Evolutionary conservation across 1,140 invertebrate species (phyloP).

Genomic region (Laupala kohalensis): DNA sequence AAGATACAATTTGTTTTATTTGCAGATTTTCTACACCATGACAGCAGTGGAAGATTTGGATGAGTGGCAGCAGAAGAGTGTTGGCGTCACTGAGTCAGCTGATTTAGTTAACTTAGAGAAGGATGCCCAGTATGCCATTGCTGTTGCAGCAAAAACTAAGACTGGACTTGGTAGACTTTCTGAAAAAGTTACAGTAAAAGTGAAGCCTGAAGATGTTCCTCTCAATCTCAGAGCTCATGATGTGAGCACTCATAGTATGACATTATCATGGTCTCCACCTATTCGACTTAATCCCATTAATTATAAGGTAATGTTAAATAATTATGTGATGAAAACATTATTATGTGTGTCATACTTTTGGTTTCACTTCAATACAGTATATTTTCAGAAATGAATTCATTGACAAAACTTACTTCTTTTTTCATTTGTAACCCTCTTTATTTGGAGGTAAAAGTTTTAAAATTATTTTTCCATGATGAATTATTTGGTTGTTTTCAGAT

Average conservation of each 20-base stretch:
- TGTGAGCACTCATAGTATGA: constrained; percentile 80
- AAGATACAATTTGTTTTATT: too few species aligned
- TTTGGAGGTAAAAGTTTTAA: not conserved
- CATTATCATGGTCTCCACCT: constrained; percentile 83
- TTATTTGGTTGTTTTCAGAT: constrained; percentile 36
- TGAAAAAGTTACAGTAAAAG: constrained; percentile 66
- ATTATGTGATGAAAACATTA: too few species aligned
- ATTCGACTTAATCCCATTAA: constrained; percentile 75
- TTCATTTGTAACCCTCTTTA: too few species aligned
- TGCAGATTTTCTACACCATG: constrained; percentile 79
- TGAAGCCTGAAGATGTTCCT: constrained; percentile 83
- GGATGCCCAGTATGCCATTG: constrained; percentile 82
- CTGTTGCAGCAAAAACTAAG: constrained; percentile 73
- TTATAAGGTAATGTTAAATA: constrained; percentile 72
- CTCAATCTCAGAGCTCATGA: constrained; percentile 72
- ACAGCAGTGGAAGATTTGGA: constrained; percentile 84
- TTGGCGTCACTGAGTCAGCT: constrained; percentile 75
- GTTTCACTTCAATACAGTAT: too few species aligned
- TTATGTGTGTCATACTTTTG: too few species aligned
- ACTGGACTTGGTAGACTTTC: constrained; percentile 55
- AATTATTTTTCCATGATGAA: not conserved
- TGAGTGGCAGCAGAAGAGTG: constrained; percentile 74
- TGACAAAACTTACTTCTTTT: too few species aligned
- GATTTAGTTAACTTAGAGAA: constrained; percentile 83
- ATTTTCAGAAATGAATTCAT: too few species aligned